Evolutionary conservation across 1,140 invertebrate species (phyloP), one percentile per base, ranked within the genome.

Genomic region (Drosophila pruinosa): DNA sequence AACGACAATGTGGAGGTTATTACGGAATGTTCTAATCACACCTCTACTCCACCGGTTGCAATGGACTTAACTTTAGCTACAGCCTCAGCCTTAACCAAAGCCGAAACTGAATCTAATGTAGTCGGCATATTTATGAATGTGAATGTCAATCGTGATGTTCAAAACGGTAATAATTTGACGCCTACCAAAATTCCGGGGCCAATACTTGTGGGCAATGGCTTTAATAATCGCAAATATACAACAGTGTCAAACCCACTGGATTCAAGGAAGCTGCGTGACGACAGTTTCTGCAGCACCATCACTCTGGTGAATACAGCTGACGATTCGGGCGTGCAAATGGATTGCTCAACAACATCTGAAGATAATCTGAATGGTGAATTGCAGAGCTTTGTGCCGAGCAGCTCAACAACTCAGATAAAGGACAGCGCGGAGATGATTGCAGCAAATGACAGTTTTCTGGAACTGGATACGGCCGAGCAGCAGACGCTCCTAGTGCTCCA

Each of bases 131-230:
- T 14, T 24, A 24, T 26, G 21, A 47, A 47, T 24, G 8, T 41
- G 39, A 47, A n/a, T 45, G 41, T 41, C 3, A 41, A 12, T 12
- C 2, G 21, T 4, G 17, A 19, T 7, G 21, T 22, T 17, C 34
- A 52, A 53, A 65, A 22, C 14, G 47, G 21, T 6, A 28, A 10
- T n/a, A 28, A 14, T 15, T 8, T 17, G 26, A 22, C 24, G 6
- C 28, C 36, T 7, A 85, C 77, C n/a, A 77, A 28, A 31, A 86
- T 86, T 56, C 81, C 81, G 3, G 74, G 4, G 0, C 82, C 80
- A 8, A 36, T 73, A 7, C 5, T 36, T 5, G 21, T 59, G 12
- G 39, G 28, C 2, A 58, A 58, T 19, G 65, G 53, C 12, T 58
- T 26, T 4, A 43, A 34, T n/a, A 50, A 24, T 17, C 81, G 80